A percentile compares a stretch with the other conserved stretches of the same genome.
Evolutionary conservation across 2,888 invertebrate genomes (phyloP).

Genomic region (Conomelus anceps): DNA sequence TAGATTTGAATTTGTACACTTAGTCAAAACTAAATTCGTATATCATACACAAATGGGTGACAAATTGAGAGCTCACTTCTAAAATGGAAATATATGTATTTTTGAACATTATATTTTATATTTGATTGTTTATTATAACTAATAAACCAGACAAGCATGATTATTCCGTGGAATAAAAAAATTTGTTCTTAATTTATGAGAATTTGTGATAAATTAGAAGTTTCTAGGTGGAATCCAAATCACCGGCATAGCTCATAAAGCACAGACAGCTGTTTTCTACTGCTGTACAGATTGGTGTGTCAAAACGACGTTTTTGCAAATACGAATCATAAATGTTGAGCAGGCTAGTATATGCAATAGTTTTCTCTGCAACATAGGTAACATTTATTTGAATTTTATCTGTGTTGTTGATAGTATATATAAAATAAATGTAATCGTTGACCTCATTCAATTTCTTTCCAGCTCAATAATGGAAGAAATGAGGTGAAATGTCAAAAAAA

Average conservation of each 20-base stretch:
- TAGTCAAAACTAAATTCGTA: no score
- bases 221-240: not conserved
- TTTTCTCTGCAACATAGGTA: slow-evolving; percentile 1
- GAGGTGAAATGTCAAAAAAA: slow-evolving; percentile 33
- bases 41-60: no score
- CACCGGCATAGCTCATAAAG: no score
- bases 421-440: not conserved
- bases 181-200: no score
- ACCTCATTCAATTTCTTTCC: not conserved
- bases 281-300: not conserved
- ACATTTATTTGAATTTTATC: not conserved
- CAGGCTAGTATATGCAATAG: slow-evolving; percentile 5
- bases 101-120: no score
- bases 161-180: no score
- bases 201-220: not conserved
- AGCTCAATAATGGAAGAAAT: slow-evolving; percentile 18
- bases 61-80: no score
- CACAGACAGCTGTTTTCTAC: not conserved
- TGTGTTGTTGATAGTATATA: slow-evolving; percentile 10
- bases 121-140: no score
- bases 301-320: not conserved
- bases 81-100: no score
- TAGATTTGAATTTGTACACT: no score
- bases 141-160: no score
- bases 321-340: not conserved